Evolutionary conservation across 2,113 vertebrate genomes (phyloP).

Genomic region (Bubo blakistoni): DNA sequence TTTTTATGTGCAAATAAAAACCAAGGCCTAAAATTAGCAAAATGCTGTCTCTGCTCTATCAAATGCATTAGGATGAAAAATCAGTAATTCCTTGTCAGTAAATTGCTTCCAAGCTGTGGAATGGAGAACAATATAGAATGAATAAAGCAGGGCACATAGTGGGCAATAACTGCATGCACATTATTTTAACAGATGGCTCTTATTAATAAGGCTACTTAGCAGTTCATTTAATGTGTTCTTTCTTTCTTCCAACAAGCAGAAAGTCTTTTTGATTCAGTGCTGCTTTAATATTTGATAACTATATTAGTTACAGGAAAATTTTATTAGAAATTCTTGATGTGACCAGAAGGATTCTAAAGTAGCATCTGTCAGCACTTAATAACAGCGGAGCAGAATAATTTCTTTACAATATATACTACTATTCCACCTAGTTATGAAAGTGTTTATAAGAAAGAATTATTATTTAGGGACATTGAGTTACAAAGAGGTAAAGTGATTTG

Average conservation of each 20-base stretch:
- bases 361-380: neutral
- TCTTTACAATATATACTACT: neutral
- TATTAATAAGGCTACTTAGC: neutral
- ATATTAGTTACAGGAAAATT: neutral
- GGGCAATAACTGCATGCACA: neutral
- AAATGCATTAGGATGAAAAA: neutral
- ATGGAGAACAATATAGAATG: neutral
- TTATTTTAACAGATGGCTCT: neutral
- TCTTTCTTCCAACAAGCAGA: neutral
- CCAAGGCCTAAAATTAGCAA: neutral
- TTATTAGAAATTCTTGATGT: neutral
- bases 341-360: neutral
- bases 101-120: neutral
- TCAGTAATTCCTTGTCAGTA: neutral
- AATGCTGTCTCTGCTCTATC: neutral
- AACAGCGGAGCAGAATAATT: neutral
- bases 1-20: neutral
- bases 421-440: neutral
- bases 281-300: slow-evolving; percentile 7
- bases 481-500: neutral
- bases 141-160: neutral
- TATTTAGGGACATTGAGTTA: neutral
- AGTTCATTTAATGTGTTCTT: neutral
- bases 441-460: neutral
- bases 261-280: neutral